Conservation (phyloP, 2,888 invertebrate genomes). For the Caenorhabditis panamensis region DNA sequence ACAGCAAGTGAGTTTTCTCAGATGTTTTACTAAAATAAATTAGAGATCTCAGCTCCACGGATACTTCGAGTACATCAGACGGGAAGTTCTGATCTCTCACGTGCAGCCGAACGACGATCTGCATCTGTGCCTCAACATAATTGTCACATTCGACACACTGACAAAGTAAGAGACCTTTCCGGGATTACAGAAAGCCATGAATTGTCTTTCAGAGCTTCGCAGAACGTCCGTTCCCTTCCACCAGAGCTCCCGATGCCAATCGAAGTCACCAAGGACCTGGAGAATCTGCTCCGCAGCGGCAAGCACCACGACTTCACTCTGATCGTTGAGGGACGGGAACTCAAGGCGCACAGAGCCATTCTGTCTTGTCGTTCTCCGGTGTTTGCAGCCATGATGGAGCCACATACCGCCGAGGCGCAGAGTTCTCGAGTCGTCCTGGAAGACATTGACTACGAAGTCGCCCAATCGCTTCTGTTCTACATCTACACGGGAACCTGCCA, state of each 20-base stretch:
- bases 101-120: slow-evolving; percentile 77
- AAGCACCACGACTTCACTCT: slow-evolving; percentile 78
- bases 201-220: slow-evolving; percentile 25
- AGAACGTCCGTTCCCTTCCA: slow-evolving; percentile 24
- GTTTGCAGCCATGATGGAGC: slow-evolving; percentile 78
- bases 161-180: slow-evolving; percentile 67
- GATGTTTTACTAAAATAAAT: background rate
- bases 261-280: slow-evolving; percentile 76
- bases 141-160: slow-evolving; percentile 79
- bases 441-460: slow-evolving; percentile 75
- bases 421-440: slow-evolving; percentile 63
- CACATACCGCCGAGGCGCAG: slow-evolving; percentile 75
- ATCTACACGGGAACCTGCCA: slow-evolving; percentile 78
- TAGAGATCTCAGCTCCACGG: slow-evolving; percentile 75
- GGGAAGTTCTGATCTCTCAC: slow-evolving; percentile 77
- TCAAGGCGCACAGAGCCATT: slow-evolving; percentile 67
- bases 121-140: slow-evolving; percentile 75
- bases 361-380: slow-evolving; percentile 74
- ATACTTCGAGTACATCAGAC: slow-evolving; percentile 81
- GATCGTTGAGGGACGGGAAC: slow-evolving; percentile 67
- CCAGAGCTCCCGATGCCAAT: slow-evolving; percentile 40
- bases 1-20: slow-evolving; percentile 73
- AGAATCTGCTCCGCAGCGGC: slow-evolving; percentile 68
- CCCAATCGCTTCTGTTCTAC: slow-evolving; percentile 75
- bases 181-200: background rate